These are phyloP conservation scores for Drosophila watanabei DNA, from an alignment of 1,140 invertebrate genomes.

Conservation along the genomic window DNA sequence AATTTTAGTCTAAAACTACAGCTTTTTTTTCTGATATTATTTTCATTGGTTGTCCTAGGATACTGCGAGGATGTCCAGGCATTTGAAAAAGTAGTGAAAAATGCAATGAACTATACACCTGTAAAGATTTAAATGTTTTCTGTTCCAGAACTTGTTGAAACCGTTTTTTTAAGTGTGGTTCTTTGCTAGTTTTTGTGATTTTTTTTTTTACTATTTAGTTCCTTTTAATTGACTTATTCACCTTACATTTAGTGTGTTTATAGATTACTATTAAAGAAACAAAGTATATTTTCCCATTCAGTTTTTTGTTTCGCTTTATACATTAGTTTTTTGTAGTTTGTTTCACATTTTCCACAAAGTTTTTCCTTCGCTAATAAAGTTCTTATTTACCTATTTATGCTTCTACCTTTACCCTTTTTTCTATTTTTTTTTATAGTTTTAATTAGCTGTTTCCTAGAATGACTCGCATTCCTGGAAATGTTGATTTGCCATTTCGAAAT, in stretches of 20 bases:
- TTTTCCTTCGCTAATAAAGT: neutral
- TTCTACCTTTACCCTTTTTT: neutral
- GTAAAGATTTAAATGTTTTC: neutral
- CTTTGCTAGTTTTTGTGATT: neutral
- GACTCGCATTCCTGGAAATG: neutral
- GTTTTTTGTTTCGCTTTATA: neutral
- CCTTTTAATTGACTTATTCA: neutral
- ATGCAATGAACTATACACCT: neutral
- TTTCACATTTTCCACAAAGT: neutral
- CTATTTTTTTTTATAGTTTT: conserved; percentile 2
- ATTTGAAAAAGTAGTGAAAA: neutral
- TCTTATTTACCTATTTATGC: neutral
- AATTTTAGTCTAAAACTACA: neutral
- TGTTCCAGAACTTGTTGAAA: neutral
- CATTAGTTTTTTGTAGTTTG: neutral
- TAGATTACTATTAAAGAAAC: neutral
- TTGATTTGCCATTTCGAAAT: neutral
- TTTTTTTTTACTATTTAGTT: neutral
- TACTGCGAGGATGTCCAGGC: neutral
- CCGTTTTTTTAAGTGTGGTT: neutral
- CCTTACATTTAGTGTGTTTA: neutral
- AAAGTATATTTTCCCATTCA: neutral
- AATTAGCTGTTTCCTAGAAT: neutral
- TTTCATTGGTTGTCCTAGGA: conserved; percentile 9
- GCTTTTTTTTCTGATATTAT: neutral